A percentile compares a stretch with the other conserved stretches of the same genome.
phyloP scores from a whole-genome alignment of 2,797 vertebrate species.

The Lacerta agilis region DNA sequence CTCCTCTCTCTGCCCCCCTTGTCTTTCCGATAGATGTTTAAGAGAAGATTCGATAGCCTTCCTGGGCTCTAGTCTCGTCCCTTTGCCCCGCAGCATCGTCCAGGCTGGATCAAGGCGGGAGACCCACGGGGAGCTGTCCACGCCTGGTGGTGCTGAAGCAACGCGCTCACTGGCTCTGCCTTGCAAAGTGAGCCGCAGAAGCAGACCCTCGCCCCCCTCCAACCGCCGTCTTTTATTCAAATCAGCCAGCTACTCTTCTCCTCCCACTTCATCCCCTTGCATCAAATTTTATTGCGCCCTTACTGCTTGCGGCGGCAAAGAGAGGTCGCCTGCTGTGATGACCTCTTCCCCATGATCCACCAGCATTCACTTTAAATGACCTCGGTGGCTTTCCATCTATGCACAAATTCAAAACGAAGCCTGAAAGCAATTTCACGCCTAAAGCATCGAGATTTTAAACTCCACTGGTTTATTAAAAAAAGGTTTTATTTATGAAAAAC shows the following conservation, averaged over 20 bases:
- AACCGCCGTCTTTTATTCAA: not conserved
- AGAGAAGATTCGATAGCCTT: too few relatives aligned
- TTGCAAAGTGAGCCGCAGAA: not conserved
- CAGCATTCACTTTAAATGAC: not conserved
- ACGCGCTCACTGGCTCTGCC: not conserved
- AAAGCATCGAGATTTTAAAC: not conserved
- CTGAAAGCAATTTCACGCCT: not conserved
- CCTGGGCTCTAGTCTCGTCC: not conserved
- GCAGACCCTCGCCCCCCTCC: not conserved
- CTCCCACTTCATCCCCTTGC: not conserved
- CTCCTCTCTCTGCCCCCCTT: not conserved
- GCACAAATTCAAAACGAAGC: not conserved
- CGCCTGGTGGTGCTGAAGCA: slow-evolving; percentile 19
- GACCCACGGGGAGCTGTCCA: slow-evolving; percentile 15
- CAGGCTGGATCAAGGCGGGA: not conserved
- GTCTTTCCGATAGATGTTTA: not conserved
- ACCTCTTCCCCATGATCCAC: not conserved
- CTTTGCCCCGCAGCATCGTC: too few relatives aligned
- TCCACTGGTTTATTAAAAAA: not conserved
- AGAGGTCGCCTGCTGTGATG: not conserved
- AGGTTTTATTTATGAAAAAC: not conserved
- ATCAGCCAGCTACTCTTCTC: not conserved
- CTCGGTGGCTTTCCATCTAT: not conserved
- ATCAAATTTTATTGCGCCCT: not conserved
- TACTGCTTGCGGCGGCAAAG: not conserved